A percentile compares a stretch with the other conserved stretches of the same genome.
Conservation (phyloP, 2,797 vertebrate species). For the Nannoperca australis region DNA sequence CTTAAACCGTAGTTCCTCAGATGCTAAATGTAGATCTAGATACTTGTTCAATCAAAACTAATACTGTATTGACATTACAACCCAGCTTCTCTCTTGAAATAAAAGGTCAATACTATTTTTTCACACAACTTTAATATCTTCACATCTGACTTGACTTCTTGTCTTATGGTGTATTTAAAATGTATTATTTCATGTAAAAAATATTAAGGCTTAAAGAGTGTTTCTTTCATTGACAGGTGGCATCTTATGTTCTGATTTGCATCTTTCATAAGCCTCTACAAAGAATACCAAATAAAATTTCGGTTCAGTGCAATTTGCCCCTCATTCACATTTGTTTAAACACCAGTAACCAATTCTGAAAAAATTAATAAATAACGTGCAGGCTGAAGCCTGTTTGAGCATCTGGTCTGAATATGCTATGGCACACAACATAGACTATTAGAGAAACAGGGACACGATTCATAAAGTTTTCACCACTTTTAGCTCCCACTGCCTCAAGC, state of each 20-base stretch:
- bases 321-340: not conserved
- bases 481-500: constrained; percentile 7
- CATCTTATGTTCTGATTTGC: not conserved
- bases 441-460: not conserved
- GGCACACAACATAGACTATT: constrained; percentile 1
- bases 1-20: not conserved
- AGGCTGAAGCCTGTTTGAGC: not conserved
- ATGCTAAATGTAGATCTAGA: not conserved
- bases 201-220: not conserved
- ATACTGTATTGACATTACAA: not conserved
- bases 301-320: not conserved
- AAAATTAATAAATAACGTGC: not conserved
- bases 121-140: not conserved
- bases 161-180: not conserved
- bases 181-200: not conserved
- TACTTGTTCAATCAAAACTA: not conserved
- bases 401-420: constrained; percentile 13
- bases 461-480: constrained; percentile 19
- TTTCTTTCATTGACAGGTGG: not conserved
- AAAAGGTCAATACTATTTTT: not conserved
- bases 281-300: not conserved
- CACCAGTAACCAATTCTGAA: not conserved
- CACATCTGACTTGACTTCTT: not conserved
- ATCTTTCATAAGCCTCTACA: not conserved
- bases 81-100: not conserved